Base-by-base conservation (phyloP, 2,888 invertebrate species). In the Drosophila vallismaia region DNA sequence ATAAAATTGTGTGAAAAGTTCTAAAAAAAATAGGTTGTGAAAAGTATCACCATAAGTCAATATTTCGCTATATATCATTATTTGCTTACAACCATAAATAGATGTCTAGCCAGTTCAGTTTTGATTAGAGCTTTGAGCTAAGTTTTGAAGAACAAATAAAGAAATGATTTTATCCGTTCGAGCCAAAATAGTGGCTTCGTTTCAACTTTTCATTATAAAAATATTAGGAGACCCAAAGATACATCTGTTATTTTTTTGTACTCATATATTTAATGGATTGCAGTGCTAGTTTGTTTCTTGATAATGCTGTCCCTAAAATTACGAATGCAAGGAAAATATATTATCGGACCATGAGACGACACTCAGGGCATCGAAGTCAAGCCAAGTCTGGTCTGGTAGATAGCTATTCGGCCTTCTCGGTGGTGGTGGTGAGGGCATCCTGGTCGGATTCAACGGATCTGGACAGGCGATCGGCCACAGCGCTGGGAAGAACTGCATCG, bases 401-500 rank as follows among this genome's bases (percentile, higher is more conserved):
- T 19, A 33, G 14, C 2, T 63, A 62, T 28, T 62, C 62, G 38
- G 33, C 38, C 44, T 48, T 33, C 29, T 86, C 86, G 12, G 62
- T 52, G 40, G 75, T 71, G n/a, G 26, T 45, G 7, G 75, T 66
- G n/a, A 19, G 38, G 5, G 44, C 38, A 4, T 75, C 70, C 14
- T 56, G 28, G 4, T 53, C 76, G n/a, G 60, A 55, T 53, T 72
- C 79, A 0, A 86, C 55, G 26, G 87, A 74, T 14, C 77, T 74
- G 5, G 57, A 40, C 3, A 81, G n/a, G 6, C 82, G 84, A 49
- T 88, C 77, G 2, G 76, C 74, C 3, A 76, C 40, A 2, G 74
- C 42, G 6, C 51, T 54, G 3, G 76, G 76, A 1, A 83, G 69
- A 48, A 89, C 77, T 62, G 88, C 86, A 76, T 88, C 83, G 9